Percentiles rank a stretch among this genome's conserved stretches.
phyloP scores from a whole-genome alignment of 1,140 invertebrate species.

The Gerris buenoi region DNA sequence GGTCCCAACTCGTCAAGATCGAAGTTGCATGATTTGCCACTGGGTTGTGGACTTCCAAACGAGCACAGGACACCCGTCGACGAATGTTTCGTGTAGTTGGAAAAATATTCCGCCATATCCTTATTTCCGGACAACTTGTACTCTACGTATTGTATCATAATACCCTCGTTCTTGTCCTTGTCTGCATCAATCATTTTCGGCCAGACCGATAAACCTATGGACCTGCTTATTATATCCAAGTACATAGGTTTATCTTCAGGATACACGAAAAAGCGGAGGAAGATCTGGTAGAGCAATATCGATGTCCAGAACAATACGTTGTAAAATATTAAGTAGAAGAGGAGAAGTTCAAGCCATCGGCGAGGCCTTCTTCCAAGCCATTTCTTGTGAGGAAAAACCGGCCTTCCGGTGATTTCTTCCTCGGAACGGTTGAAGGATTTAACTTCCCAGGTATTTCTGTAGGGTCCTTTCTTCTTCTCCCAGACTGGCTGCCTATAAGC shows the following conservation, averaged over 20 bases:
- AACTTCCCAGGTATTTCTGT: background rate
- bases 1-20: background rate
- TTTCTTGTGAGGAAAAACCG: background rate
- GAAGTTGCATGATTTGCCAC: background rate
- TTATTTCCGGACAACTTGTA: too few species aligned
- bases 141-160: too few species aligned
- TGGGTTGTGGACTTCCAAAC: background rate
- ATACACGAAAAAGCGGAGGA: too few species aligned
- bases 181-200: too few species aligned
- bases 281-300: too few species aligned
- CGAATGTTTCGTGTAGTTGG: too few species aligned
- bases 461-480: background rate
- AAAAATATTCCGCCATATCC: too few species aligned
- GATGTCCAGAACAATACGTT: background rate
- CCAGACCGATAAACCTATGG: too few species aligned
- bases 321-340: background rate
- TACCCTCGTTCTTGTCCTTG: too few species aligned
- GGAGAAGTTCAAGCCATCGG: background rate
- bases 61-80: background rate
- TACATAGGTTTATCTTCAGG: too few species aligned
- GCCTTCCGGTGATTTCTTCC: background rate
- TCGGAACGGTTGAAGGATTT: background rate
- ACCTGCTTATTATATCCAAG: too few species aligned
- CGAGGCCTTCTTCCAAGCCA: background rate
- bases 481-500: background rate